phyloP scores from a whole-genome alignment of 2,113 vertebrate genomes.

The Archilochus colubris region DNA sequence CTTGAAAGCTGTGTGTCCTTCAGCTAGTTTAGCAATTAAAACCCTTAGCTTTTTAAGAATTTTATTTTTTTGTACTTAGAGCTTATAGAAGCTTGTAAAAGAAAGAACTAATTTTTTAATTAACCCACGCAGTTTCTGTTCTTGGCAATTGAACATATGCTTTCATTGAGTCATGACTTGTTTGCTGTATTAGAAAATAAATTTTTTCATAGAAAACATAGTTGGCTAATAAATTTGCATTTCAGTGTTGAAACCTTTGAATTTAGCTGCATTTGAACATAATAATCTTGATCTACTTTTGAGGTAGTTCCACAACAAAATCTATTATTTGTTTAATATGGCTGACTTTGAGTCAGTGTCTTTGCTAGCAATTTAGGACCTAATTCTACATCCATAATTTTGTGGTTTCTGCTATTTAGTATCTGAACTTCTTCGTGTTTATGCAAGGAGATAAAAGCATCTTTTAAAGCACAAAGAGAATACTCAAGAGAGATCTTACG shows the following conservation, averaged over 20 bases:
- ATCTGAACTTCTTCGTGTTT: not conserved
- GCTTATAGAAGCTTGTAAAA: not conserved
- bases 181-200: not conserved
- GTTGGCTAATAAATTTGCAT: not conserved
- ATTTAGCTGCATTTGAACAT: not conserved
- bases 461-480: not conserved
- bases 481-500: not conserved
- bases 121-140: not conserved
- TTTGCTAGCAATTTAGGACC: not conserved
- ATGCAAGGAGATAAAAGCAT: not conserved
- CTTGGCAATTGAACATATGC: not conserved
- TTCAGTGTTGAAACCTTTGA: not conserved
- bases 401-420: not conserved
- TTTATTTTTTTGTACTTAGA: not conserved
- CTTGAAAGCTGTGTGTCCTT: not conserved
- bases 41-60: not conserved
- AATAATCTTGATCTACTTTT: not conserved
- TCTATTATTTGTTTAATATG: not conserved
- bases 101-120: not conserved
- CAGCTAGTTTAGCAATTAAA: not conserved
- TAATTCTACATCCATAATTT: not conserved
- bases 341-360: not conserved
- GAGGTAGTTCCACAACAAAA: not conserved
- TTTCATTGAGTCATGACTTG: not conserved
- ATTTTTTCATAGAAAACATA: not conserved